These are phyloP conservation scores for Vulpes lagopus DNA, from an alignment of 2,113 vertebrate species.

Conservation along the genomic window DNA sequence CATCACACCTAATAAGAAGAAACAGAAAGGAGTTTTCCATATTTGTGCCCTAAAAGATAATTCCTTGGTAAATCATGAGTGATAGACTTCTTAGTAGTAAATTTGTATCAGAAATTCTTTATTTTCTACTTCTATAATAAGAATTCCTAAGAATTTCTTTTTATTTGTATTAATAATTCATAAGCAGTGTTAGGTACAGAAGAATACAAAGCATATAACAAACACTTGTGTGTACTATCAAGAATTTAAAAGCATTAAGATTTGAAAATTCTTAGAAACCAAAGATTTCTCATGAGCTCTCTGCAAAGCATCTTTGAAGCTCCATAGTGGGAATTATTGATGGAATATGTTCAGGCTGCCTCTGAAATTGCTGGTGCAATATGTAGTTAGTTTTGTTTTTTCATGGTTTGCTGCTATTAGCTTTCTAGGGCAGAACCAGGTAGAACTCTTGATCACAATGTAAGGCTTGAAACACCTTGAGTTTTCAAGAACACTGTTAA, in stretches of 20 bases:
- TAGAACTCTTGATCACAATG: not conserved
- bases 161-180: conserved; percentile 25
- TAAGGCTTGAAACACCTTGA: not conserved
- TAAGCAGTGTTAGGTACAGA: not conserved
- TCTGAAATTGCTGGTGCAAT: conserved; percentile 36
- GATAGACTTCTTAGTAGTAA: conserved; percentile 51
- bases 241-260: conserved; percentile 48
- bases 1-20: conserved; percentile 95
- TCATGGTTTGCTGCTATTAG: conserved; percentile 11
- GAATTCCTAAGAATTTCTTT: conserved; percentile 42
- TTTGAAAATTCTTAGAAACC: conserved; percentile 1
- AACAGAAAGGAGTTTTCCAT: conserved; percentile 94
- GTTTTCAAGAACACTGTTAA: conserved; percentile 49
- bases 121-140: conserved; percentile 1
- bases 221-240: not conserved
- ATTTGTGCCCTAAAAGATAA: conserved; percentile 94
- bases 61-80: conserved; percentile 90
- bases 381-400: conserved; percentile 37
- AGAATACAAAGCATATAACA: conserved; percentile 37
- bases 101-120: conserved; percentile 57
- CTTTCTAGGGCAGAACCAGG: conserved; percentile 50
- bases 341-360: not conserved
- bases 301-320: not conserved
- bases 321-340: not conserved
- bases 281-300: not conserved